Conservation (phyloP, 2,797 vertebrate genomes). For the Podarcis lilfordi region DNA sequence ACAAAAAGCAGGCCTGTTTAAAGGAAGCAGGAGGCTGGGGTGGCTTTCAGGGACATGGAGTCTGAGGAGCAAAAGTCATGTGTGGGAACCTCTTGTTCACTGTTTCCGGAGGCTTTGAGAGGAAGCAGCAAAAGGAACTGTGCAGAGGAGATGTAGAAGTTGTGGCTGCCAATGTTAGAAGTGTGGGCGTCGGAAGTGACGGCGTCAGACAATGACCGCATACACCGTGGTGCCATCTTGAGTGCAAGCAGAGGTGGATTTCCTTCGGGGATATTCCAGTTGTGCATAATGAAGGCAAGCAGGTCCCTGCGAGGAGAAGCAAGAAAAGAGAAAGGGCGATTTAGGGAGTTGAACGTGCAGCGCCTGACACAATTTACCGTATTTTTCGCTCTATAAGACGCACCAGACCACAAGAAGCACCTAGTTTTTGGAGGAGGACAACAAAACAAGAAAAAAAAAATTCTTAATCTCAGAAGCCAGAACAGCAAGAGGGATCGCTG, state of each 20-base stretch:
- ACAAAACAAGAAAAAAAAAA: too few relatives aligned
- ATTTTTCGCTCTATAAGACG: too few relatives aligned
- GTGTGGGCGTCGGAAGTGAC: neutral
- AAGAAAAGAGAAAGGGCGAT: neutral
- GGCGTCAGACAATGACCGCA: conserved; percentile 7
- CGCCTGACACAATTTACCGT: neutral
- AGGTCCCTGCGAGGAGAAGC: neutral
- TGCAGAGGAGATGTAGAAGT: neutral
- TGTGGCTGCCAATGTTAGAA: neutral
- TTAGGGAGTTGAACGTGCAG: too few relatives aligned
- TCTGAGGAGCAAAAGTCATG: neutral
- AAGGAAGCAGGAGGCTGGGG: neutral
- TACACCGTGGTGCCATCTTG: neutral
- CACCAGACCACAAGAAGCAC: too few relatives aligned
- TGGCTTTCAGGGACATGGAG: too few relatives aligned
- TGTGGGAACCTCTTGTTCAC: neutral
- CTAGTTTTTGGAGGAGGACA: too few relatives aligned
- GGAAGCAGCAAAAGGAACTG: neutral
- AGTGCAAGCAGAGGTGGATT: neutral
- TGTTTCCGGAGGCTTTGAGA: neutral
- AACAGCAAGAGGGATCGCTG: too few relatives aligned
- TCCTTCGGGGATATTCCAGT: neutral
- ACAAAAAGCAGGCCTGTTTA: neutral
- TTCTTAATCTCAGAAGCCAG: too few relatives aligned
- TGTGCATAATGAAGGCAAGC: conserved; percentile 27